Percentiles rank a stretch among this genome's conserved stretches.
Conservation (phyloP, 2,113 vertebrate genomes). For the Pachypanchax playfairii region DNA sequence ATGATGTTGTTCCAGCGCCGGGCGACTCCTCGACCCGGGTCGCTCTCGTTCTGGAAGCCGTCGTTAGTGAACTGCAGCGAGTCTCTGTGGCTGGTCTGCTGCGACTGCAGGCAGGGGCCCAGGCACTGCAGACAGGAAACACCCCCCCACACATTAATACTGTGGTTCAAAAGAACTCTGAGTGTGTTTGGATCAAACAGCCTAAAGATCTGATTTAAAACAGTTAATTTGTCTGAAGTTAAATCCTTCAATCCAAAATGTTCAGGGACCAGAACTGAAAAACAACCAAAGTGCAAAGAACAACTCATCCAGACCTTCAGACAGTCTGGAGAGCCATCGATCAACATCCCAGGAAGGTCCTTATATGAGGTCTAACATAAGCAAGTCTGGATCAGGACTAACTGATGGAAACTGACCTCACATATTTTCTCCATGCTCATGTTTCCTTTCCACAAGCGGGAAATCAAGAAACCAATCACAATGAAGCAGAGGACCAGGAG, state of each 20-base stretch:
- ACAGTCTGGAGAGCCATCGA: too few relatives aligned
- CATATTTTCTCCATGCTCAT: conserved; percentile 66
- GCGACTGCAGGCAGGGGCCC: conserved; percentile 70
- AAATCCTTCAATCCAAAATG: too few relatives aligned
- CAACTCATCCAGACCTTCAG: too few relatives aligned
- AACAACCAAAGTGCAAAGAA: too few relatives aligned
- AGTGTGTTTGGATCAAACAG: too few relatives aligned
- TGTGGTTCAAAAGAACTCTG: too few relatives aligned
- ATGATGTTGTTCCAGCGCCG: conserved; percentile 52
- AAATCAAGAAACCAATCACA: conserved; percentile 81
- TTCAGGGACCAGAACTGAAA: too few relatives aligned
- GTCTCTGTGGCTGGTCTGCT: conserved; percentile 64
- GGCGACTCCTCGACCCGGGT: conserved; percentile 37
- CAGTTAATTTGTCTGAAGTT: too few relatives aligned
- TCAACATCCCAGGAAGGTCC: too few relatives aligned
- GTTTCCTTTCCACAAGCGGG: conserved; percentile 71
- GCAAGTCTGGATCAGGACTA: too few relatives aligned
- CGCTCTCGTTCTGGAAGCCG: conserved; percentile 73
- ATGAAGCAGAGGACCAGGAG: conserved; percentile 81
- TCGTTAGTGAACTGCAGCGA: conserved; percentile 78
- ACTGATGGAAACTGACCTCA: conserved; percentile 64
- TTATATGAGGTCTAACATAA: too few relatives aligned
- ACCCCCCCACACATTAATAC: not conserved
- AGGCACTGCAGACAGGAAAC: conserved; percentile 66
- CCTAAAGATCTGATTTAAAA: too few relatives aligned